These are phyloP conservation scores for Cyanistes caeruleus DNA, from an alignment of 2,113 vertebrate species.

Conservation along the genomic window DNA sequence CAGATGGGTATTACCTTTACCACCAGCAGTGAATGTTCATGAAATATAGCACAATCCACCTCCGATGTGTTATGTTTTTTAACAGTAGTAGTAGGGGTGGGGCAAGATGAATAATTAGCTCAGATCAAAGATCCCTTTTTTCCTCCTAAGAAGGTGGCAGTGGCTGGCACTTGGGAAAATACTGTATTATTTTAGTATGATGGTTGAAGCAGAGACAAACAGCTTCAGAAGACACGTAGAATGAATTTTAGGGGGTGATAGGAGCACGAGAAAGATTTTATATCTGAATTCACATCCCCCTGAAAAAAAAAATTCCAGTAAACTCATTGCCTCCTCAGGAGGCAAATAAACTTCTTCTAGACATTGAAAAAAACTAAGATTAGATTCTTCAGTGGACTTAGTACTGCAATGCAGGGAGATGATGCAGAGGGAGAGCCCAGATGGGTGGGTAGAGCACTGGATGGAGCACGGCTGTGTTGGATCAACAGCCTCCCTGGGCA, in stretches of 20 bases:
- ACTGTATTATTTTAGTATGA: neutral
- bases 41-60: conserved; percentile 73
- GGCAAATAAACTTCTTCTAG: neutral
- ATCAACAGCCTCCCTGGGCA: neutral
- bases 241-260: neutral
- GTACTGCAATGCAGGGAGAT: rapidly evolving
- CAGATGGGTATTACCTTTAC: conserved; percentile 77
- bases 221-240: neutral
- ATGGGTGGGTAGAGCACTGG: rapidly evolving
- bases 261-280: neutral
- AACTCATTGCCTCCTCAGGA: neutral
- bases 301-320: neutral
- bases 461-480: rapidly evolving
- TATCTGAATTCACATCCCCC: neutral
- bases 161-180: conserved; percentile 14
- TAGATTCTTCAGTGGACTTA: neutral
- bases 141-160: conserved; percentile 17
- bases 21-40: conserved; percentile 45
- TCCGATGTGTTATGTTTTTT: conserved; percentile 58
- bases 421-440: neutral
- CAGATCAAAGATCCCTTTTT: conserved; percentile 52
- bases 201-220: neutral
- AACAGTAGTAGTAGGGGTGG: conserved; percentile 58
- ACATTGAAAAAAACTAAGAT: rapidly evolving
- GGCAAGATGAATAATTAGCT: conserved; percentile 58